Conservation (phyloP, 2,113 vertebrate species). For the Erinaceus europaeus region DNA sequence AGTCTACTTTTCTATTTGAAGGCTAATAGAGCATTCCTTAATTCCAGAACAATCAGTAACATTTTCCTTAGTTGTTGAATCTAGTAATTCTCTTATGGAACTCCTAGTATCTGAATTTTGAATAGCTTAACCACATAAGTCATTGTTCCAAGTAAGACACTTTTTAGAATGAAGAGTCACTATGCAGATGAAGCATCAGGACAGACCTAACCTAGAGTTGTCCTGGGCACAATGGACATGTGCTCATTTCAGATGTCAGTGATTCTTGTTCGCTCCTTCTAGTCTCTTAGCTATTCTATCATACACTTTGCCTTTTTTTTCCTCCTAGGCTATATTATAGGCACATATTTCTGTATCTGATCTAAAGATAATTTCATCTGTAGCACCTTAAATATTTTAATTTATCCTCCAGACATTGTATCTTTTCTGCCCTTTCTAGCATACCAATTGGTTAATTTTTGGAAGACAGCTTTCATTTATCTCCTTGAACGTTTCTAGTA, state of each 20-base stretch:
- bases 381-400: constrained; percentile 11
- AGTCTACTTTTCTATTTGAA: no score
- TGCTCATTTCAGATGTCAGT: not conserved
- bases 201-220: not conserved
- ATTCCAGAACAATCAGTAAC: no score
- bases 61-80: not conserved
- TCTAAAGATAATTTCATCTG: not conserved
- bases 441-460: not conserved
- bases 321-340: not conserved
- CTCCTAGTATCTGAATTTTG: no score
- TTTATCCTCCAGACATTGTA: not conserved
- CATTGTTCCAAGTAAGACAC: not conserved
- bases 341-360: not conserved
- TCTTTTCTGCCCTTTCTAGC: constrained; percentile 4
- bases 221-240: not conserved
- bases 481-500: not conserved
- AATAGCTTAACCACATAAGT: not conserved
- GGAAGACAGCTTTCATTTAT: not conserved
- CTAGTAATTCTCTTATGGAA: not conserved
- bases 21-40: no score
- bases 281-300: not conserved
- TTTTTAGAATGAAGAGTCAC: not conserved
- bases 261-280: not conserved
- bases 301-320: not conserved
- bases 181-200: not conserved